Percentiles rank a stretch among this genome's conserved stretches.
These are phyloP conservation scores for Oncopeltus fasciatus DNA, from an alignment of 1,140 invertebrate genomes.

Conservation along the genomic window DNA sequence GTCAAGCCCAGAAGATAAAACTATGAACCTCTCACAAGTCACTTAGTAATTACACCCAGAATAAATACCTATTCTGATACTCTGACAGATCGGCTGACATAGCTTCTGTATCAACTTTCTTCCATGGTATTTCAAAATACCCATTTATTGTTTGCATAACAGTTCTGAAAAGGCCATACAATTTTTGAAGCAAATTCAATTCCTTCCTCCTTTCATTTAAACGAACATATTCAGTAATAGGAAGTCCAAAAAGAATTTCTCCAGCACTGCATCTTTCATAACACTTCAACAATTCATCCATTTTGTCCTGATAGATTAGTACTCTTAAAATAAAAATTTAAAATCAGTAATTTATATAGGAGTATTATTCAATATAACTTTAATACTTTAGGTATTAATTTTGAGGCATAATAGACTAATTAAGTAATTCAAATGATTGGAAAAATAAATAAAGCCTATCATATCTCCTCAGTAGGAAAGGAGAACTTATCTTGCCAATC, in stretches of 20 bases:
- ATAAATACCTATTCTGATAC: slow-evolving; percentile 61
- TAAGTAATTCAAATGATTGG: too few species aligned
- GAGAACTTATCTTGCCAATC: too few species aligned
- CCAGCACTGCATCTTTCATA: slow-evolving; percentile 67
- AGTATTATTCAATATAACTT: too few species aligned
- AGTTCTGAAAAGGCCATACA: slow-evolving; percentile 61
- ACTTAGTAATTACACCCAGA: too few species aligned
- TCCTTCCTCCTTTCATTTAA: slow-evolving; percentile 64
- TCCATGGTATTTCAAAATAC: slow-evolving; percentile 72
- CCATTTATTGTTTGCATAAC: slow-evolving; percentile 72
- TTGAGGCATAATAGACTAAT: too few species aligned
- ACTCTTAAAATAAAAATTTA: slow-evolving; percentile 33
- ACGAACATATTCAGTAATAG: slow-evolving; percentile 62
- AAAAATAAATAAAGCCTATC: too few species aligned
- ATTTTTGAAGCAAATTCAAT: slow-evolving; percentile 67
- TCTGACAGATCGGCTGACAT: slow-evolving; percentile 65
- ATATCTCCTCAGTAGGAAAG: too few species aligned
- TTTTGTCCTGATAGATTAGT: slow-evolving; percentile 56
- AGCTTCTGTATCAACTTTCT: slow-evolving; percentile 65
- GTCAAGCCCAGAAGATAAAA: too few species aligned
- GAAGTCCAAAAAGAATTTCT: slow-evolving; percentile 66
- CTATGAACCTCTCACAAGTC: too few species aligned
- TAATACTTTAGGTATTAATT: too few species aligned
- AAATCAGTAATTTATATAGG: too few species aligned
- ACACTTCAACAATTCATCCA: slow-evolving; percentile 64